Conservation (phyloP, 2,797 vertebrate species). For the Antrozous pallidus region DNA sequence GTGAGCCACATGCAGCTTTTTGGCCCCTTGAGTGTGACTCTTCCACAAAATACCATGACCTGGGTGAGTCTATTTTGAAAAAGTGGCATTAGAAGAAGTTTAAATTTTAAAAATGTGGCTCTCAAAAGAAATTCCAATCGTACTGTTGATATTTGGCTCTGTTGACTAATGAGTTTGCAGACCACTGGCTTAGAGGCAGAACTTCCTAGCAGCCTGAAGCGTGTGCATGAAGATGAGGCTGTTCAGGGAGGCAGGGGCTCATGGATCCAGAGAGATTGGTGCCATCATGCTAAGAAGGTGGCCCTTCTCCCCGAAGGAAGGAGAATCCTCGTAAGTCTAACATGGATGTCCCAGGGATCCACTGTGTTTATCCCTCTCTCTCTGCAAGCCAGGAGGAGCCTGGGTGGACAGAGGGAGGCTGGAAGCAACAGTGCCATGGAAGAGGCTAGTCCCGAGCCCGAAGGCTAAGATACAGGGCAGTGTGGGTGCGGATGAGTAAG, state of each 20-base stretch:
- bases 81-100: no score
- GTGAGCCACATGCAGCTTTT: no score
- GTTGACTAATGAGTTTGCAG: no score
- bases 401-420: accelerated
- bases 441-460: accelerated
- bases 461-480: accelerated
- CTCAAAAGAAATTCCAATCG: no score
- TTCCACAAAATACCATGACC: no score
- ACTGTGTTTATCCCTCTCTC: background rate
- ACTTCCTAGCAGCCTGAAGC: accelerated
- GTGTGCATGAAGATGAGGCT: accelerated
- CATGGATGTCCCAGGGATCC: accelerated
- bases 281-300: accelerated
- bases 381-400: background rate
- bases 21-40: no score
- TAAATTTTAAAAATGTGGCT: no score
- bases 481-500: accelerated
- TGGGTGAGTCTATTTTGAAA: no score
- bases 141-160: no score
- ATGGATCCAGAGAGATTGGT: background rate
- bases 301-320: background rate
- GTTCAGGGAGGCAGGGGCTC: background rate
- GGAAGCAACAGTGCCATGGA: accelerated
- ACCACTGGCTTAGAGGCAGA: accelerated
- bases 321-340: background rate